Percentiles rank a stretch among this genome's conserved stretches.
Conservation (phyloP, 2,888 invertebrate genomes). For the Mesopsocus fuscifrons region DNA sequence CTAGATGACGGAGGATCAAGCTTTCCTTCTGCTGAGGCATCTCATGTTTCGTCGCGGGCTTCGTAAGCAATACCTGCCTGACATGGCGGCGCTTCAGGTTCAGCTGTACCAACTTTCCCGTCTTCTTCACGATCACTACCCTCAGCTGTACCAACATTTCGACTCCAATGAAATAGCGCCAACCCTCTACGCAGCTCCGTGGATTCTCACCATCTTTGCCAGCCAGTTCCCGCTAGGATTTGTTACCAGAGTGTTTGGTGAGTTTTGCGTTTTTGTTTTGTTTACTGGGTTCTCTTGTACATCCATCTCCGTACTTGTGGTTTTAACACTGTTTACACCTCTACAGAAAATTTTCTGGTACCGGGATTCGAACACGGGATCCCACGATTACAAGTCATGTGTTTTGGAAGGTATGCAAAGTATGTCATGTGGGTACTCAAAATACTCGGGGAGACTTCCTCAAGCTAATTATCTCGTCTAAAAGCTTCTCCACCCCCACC, state of each 20-base stretch:
- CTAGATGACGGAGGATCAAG: conserved; percentile 85
- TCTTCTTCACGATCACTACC: conserved; percentile 69
- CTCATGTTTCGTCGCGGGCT: conserved; percentile 81
- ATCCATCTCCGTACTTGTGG: conserved; percentile 4
- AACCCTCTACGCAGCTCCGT: conserved; percentile 88
- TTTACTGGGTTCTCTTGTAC: too few relatives aligned
- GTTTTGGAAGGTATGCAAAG: too few relatives aligned
- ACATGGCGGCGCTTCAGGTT: conserved; percentile 85
- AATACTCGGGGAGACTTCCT: too few relatives aligned
- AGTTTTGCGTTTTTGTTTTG: conserved; percentile 19
- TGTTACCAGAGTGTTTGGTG: conserved; percentile 83
- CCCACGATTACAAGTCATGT: too few relatives aligned
- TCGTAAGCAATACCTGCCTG: conserved; percentile 77
- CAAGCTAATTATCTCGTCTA: too few relatives aligned
- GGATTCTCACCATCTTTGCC: conserved; percentile 90
- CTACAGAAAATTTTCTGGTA: background rate
- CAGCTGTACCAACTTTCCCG: conserved; percentile 87
- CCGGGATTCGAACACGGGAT: too few relatives aligned
- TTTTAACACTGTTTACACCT: conserved; percentile 7
- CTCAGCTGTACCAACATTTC: conserved; percentile 71
- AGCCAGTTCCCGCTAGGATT: conserved; percentile 93
- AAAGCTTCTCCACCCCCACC: too few relatives aligned
- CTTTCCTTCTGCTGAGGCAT: conserved; percentile 72
- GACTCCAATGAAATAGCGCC: conserved; percentile 80
- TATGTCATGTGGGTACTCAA: too few relatives aligned